Evolutionary conservation across 2,797 vertebrate genomes (phyloP), one percentile per base, ranked within the genome.

Genomic region (Crocidura indochinensis): DNA sequence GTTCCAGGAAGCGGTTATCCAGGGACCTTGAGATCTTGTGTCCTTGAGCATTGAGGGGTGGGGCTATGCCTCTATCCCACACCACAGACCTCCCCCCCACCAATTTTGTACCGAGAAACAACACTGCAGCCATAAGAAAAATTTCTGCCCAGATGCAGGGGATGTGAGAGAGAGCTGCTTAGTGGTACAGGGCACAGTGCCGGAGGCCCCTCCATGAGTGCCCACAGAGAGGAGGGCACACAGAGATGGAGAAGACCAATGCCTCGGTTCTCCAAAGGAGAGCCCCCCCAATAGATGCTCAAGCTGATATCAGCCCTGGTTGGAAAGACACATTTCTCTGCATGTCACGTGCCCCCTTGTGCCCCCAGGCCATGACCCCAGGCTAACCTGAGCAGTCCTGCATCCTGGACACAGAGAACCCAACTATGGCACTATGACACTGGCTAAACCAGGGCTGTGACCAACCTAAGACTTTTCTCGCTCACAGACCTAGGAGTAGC

Each of bases 251-350:
- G 62, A 90, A 62, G 94, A 8, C 65, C 22, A 46, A 62, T 22
- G 72, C 77, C 82, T 38, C 46, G 11, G 24, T 64, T 68, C 67
- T 94, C 84, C 29, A 29, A 85, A 29, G 26, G 69, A 69, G 64
- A 87, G 68, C 47, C 74, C 47, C 80, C 80, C 17, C 12, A 80
- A 31, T 85, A 93, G 82, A 84, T 75, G 86, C 67, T 46, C 27
- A 77, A 68, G 75, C 56, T 75, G 62, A 87, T 62, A 46, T n/a
- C 64, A 90, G 64, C 49, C 67, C 72, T 27, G 24, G 22, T 26
- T 67, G 49, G n/a, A 65, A 56, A 15, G 60, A 71, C 73, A 4
- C 1, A 8, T 38, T 62, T 73, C 44, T 24, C 26, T 27, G 22
- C 26, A 65, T 65, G 64, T 8, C 8, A 56, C 19, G 8, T 65